Evolutionary conservation across 2,888 invertebrate species (phyloP), one percentile per base, ranked within the genome.

Genomic region (Thecophora atra): DNA sequence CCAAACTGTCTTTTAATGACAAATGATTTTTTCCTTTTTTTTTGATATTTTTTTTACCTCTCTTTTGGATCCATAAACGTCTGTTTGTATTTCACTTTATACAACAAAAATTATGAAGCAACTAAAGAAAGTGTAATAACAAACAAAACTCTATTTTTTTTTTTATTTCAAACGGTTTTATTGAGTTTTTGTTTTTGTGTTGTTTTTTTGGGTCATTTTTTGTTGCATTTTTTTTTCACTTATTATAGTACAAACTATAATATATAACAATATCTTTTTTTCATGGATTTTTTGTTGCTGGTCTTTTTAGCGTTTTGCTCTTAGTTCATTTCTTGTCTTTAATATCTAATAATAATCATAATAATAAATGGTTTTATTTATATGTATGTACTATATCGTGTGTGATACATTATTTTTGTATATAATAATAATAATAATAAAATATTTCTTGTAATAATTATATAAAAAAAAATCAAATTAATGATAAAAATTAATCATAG

Each of bases 281-380:
- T 82, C 78, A 79, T 76, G 81, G 79, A 82, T 83, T 83, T 82
- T 66, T 54, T 60, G 51, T 78, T 82, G 83, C 83, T 81, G 80
- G 81, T 81, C 79, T 80, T 83, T 81, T 83, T 82, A 83, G 83
- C 83, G 77, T 80, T 82, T 81, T 82, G 82, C 82, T 79, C 82
- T 82, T 82, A 82, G 77, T 75, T 62, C 75, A 78, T 67, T 79
- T 80, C 76, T 80, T 79, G 78, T 79, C 79, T 51, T 51, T 51
- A n/a, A n/a, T 15, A n/a, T 51, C 19, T 51, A n/a, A n/a, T 51
- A n/a, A n/a, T 51, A 51, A 51, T 51, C 11, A n/a, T 79, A 78
- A 77, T 78, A 78, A 76, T 78, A 76, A 77, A 79, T 80, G 80
- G 72, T 71, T 69, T 28, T 69, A 47, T 69, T 44, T 69, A 69